Percentiles rank a stretch among this genome's conserved stretches.
Evolutionary conservation across 1,140 invertebrate genomes (phyloP).

Genomic region (Drosophila nigrodunni): DNA sequence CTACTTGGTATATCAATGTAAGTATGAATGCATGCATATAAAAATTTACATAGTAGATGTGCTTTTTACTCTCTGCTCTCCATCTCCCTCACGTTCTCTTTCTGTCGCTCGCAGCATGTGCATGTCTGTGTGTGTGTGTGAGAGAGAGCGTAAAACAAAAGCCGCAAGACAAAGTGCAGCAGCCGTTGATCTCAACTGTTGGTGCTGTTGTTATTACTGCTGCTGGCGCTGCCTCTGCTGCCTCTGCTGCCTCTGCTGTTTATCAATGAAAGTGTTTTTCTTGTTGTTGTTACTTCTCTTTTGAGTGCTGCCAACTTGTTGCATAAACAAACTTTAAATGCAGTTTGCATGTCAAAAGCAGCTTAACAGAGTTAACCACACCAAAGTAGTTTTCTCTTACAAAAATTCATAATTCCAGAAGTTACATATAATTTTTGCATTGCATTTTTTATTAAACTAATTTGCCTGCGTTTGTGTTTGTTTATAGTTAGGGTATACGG

Average conservation of each 20-base stretch:
- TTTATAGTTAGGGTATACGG: slow-evolving; percentile 4
- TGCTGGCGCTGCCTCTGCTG: background rate
- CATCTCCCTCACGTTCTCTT: too few species aligned
- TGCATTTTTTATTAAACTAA: background rate
- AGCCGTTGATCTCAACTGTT: slow-evolving; percentile 41
- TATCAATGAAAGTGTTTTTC: slow-evolving; percentile 52
- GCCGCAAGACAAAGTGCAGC: slow-evolving; percentile 51
- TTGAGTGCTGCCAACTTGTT: slow-evolving; percentile 42
- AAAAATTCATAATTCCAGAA: background rate
- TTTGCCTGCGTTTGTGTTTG: background rate
- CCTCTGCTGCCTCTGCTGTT: slow-evolving; percentile 14
- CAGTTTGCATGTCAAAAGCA: slow-evolving; percentile 6
- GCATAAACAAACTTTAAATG: slow-evolving; percentile 7
- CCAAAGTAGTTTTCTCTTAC: background rate
- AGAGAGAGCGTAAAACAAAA: slow-evolving; percentile 35
- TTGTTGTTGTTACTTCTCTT: slow-evolving; percentile 5
- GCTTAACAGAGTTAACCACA: background rate
- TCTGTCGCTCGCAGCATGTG: background rate
- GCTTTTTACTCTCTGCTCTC: background rate
- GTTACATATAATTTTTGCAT: too few species aligned
- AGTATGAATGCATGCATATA: slow-evolving; percentile 31
- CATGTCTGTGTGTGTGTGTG: background rate
- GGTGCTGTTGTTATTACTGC: slow-evolving; percentile 7
- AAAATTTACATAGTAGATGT: slow-evolving; percentile 8
- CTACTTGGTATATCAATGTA: slow-evolving; percentile 30